phyloP scores from a whole-genome alignment of 2,797 vertebrate species.

The Dendrocincla fuliginosa region DNA sequence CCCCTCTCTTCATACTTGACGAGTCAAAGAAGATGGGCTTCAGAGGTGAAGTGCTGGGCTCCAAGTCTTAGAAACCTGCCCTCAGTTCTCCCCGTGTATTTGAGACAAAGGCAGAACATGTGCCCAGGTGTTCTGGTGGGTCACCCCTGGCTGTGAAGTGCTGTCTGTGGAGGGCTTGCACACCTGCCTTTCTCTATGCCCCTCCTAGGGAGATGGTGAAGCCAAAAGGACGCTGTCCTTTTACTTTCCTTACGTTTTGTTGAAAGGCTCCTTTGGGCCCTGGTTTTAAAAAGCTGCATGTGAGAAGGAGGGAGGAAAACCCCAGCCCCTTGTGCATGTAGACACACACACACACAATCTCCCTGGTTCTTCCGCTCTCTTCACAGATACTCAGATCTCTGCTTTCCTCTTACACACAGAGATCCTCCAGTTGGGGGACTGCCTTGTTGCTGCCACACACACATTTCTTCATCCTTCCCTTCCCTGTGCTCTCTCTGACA shows the following conservation, averaged over 20 bases:
- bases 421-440: not conserved
- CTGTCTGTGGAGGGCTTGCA: not conserved
- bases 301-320: not conserved
- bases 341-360: not conserved
- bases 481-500: accelerated
- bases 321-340: not conserved
- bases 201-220: not conserved
- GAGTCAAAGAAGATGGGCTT: not conserved
- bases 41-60: not conserved
- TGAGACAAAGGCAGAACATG: slow-evolving; percentile 11
- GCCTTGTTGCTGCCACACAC: not conserved
- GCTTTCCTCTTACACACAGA: not conserved
- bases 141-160: not conserved
- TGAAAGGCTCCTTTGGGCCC: not conserved
- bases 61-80: not conserved
- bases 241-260: not conserved
- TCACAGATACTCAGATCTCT: not conserved
- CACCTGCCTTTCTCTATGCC: not conserved
- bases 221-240: not conserved
- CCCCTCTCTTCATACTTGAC: not conserved
- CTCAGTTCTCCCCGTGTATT: not conserved
- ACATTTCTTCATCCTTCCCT: not conserved
- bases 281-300: not conserved
- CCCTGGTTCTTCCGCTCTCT: not conserved
- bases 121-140: not conserved